phyloP scores from a whole-genome alignment of 1,140 invertebrate genomes.

The Tetragonula clypearis region DNA sequence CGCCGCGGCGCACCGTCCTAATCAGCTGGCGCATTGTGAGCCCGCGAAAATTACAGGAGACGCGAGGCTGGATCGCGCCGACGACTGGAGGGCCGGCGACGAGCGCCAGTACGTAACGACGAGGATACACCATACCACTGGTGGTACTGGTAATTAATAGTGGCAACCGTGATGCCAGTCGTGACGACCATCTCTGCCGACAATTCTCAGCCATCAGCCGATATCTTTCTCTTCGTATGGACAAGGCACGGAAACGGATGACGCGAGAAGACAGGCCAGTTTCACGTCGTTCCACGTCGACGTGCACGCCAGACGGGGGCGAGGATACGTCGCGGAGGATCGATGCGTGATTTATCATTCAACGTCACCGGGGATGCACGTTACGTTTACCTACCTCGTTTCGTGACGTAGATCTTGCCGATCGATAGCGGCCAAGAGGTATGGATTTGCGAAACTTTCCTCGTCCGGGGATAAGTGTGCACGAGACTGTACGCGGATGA shows the following conservation, averaged over 20 bases:
- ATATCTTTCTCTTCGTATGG: background rate
- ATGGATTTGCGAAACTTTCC: background rate
- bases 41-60: conserved; percentile 72
- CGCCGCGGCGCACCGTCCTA: conserved; percentile 61
- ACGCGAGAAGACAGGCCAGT: background rate
- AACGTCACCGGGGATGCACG: background rate
- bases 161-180: background rate
- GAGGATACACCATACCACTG: background rate
- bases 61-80: conserved; percentile 35
- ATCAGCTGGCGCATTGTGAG: conserved; percentile 74
- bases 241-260: background rate
- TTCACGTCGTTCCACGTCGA: background rate
- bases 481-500: background rate
- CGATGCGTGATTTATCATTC: conserved; percentile 50
- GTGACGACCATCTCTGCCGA: background rate
- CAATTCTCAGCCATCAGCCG: conserved; percentile 2
- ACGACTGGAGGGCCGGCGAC: conserved; percentile 30
- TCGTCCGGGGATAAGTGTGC: background rate
- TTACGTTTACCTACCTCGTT: background rate
- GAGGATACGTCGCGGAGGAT: conserved; percentile 25
- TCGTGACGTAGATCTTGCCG: conserved; percentile 6
- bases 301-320: background rate
- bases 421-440: background rate
- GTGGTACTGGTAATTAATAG: conserved; percentile 47
- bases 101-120: conserved; percentile 16